Percentiles rank a stretch among this genome's conserved stretches.
Conservation (phyloP, 2,113 vertebrate genomes). For the Salvator merianae region DNA sequence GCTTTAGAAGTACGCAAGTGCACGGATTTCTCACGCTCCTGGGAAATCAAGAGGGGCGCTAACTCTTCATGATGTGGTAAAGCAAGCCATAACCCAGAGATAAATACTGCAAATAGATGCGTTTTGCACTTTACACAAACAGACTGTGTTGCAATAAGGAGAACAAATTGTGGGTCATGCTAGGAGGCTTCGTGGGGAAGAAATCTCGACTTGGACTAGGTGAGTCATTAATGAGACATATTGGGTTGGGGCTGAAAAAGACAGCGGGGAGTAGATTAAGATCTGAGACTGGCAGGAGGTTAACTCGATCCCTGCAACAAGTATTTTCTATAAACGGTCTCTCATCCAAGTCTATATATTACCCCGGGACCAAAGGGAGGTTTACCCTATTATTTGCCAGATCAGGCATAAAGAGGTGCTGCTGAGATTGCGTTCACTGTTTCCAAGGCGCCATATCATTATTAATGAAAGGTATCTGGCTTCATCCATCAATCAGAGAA, state of each 20-base stretch:
- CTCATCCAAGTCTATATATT: background rate
- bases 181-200: rapidly evolving
- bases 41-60: conserved; percentile 52
- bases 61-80: conserved; percentile 10
- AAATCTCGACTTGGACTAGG: rapidly evolving
- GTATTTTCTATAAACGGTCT: background rate
- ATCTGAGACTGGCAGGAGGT: background rate
- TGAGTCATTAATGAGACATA: no score
- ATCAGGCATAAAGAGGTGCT: no score
- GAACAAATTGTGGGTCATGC: rapidly evolving
- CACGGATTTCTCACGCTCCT: conserved; percentile 48
- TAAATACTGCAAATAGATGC: conserved; percentile 24
- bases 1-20: conserved; percentile 37
- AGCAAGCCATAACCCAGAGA: conserved; percentile 25
- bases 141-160: background rate
- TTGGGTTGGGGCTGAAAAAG: background rate
- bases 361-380: no score
- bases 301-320: background rate
- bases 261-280: background rate
- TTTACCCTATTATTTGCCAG: no score
- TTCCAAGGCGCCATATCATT: no score
- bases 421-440: no score
- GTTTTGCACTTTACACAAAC: conserved; percentile 36
- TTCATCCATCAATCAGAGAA: no score
- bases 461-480: no score